Conservation (phyloP, 2,888 invertebrate species). For the Polymixis flavicincta region DNA sequence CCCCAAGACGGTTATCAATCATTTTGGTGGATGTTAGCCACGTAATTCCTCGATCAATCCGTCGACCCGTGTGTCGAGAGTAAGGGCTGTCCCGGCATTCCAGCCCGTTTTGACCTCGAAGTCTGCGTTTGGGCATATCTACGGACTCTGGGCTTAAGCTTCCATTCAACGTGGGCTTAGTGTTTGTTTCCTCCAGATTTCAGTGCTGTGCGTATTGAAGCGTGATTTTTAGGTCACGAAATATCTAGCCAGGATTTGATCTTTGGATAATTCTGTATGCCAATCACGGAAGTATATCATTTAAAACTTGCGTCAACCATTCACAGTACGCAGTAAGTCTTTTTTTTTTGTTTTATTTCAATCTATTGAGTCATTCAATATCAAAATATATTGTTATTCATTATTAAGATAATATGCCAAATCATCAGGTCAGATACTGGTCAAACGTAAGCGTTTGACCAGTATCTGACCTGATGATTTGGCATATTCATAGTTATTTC, state of each 20-base stretch:
- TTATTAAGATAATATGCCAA: no score
- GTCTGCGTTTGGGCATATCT: slow-evolving; percentile 38
- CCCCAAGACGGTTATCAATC: slow-evolving; percentile 79
- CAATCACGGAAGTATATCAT: not conserved
- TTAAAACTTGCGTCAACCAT: slow-evolving; percentile 4
- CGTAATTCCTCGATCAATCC: slow-evolving; percentile 83
- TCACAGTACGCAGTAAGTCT: not conserved
- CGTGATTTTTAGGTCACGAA: slow-evolving; percentile 24
- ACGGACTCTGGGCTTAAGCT: slow-evolving; percentile 24
- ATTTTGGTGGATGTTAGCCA: slow-evolving; percentile 77
- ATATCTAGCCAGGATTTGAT: slow-evolving; percentile 6
- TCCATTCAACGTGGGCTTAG: slow-evolving; percentile 45
- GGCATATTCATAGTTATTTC: slow-evolving; percentile 7
- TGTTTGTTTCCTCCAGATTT: slow-evolving; percentile 34
- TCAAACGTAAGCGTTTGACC: no score
- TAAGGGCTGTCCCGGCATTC: slow-evolving; percentile 56
- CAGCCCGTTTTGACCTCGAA: slow-evolving; percentile 32
- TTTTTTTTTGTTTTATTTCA: not conserved
- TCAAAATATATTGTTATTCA: not conserved
- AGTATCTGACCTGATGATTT: slow-evolving; percentile 13
- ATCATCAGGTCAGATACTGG: no score
- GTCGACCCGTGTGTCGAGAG: slow-evolving; percentile 65
- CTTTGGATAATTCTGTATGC: not conserved
- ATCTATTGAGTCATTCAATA: not conserved
- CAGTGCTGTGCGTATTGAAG: slow-evolving; percentile 24